These are phyloP conservation scores for Polypedilum vanderplanki DNA, from an alignment of 1,140 invertebrate genomes.

Conservation along the genomic window DNA sequence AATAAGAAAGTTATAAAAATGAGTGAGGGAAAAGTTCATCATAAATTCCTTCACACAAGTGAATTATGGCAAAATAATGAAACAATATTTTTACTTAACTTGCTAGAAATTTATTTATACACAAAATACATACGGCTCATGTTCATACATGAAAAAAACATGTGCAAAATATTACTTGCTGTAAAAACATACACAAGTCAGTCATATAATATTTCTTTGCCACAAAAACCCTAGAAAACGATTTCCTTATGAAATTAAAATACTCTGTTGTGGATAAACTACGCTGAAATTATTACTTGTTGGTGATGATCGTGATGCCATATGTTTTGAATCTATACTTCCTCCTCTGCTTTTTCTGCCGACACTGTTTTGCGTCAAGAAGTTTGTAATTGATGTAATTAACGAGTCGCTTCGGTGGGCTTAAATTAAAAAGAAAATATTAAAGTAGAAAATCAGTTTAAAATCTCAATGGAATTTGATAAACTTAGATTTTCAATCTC, in stretches of 20 bases:
- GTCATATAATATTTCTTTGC: not conserved
- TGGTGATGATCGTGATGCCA: too few species aligned
- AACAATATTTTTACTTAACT: not conserved
- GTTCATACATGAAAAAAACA: not conserved
- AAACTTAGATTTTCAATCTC: too few species aligned
- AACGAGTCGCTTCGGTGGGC: too few species aligned
- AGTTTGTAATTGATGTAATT: too few species aligned
- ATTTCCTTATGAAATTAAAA: constrained; percentile 14
- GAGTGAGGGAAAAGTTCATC: not conserved
- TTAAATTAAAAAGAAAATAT: too few species aligned
- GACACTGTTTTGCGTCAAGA: too few species aligned
- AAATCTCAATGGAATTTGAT: too few species aligned
- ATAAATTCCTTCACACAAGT: constrained; percentile 14
- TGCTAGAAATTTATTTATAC: not conserved
- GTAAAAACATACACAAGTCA: not conserved
- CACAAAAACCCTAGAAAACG: not conserved
- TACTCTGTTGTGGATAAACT: not conserved
- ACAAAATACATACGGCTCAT: not conserved
- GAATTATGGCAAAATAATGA: constrained; percentile 24
- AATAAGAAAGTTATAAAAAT: constrained; percentile 15
- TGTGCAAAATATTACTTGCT: constrained; percentile 22
- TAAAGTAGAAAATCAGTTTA: too few species aligned
- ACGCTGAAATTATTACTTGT: too few species aligned
- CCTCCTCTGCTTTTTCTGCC: too few species aligned
- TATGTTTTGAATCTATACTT: too few species aligned